phyloP scores from a whole-genome alignment of 1,140 invertebrate species.

The Apis mellifera region Amel_HAv3.1 CM009934.2:13375501-13376000 shows the following conservation, averaged over 20 bases:
- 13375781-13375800: constrained; percentile 39
- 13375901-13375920: not conserved
- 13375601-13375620: constrained; percentile 4
- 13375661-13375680: not conserved
- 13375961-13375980: too few species aligned
- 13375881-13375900: constrained; percentile 17
- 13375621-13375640: constrained; percentile 31
- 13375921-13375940: not conserved
- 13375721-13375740: constrained; percentile 39
- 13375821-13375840: not conserved
- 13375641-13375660: constrained; percentile 35
- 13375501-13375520: not conserved
- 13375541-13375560: not conserved
- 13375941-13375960: not conserved
- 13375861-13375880: constrained; percentile 28
- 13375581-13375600: not conserved
- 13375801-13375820: not conserved
- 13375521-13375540: not conserved
- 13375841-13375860: constrained; percentile 25
- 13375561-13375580: too few species aligned
- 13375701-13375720: constrained; percentile 46
- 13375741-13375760: constrained; percentile 51
- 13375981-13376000: too few species aligned
- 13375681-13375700: constrained; percentile 3
- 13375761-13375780: constrained; percentile 50